Evolutionary conservation across 1,140 invertebrate genomes (phyloP), one percentile per base, ranked within the genome.

Genomic region (Drosophila pachea): DNA sequence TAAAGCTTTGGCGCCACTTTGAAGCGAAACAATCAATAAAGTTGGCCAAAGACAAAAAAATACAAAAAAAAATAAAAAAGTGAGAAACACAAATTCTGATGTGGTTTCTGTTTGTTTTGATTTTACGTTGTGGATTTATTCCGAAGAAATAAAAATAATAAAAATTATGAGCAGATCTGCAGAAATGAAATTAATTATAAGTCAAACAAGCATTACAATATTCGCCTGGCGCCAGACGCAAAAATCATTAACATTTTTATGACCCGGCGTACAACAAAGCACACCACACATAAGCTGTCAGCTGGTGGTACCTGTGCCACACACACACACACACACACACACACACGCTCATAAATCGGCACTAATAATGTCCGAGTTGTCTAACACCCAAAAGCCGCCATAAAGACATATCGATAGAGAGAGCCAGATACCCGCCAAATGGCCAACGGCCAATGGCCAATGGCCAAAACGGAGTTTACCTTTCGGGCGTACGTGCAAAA

Each of bases 201-300:
- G 77, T 84, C 81, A 84, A 84, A 86, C 81, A 84, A 84, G 82
- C 81, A 84, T 84, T 84, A 84, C 81, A 82, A 76, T 76, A 69
- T 73, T 76, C 22, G 76, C 66, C 76, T 84, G 81, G 81, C 81
- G 81, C 81, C 81, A 84, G 78, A 74, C 78, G 54, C 75, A 74
- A 74, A 84, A 78, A 84, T 86, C 81, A 84, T 84, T 84, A 84
- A 84, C 81, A 84, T 86, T 84, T 84, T 84, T 84, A 84, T 84
- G 81, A 86, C 74, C 79, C 79, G 73, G 56, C 83, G 64, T 42
- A 78, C 76, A 86, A 83, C 81, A 83, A 83, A 83, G 79, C 86
- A 67, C 81, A 81, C 81, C 76, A 68, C 73, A 76, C 69, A 76
- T 61, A 76, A 43, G 71, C 70, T 73, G 55, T 69, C 79, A 82